These are phyloP conservation scores for Salvelinus alpinus DNA, from an alignment of 2,113 vertebrate species.

Conservation along the genomic window DNA sequence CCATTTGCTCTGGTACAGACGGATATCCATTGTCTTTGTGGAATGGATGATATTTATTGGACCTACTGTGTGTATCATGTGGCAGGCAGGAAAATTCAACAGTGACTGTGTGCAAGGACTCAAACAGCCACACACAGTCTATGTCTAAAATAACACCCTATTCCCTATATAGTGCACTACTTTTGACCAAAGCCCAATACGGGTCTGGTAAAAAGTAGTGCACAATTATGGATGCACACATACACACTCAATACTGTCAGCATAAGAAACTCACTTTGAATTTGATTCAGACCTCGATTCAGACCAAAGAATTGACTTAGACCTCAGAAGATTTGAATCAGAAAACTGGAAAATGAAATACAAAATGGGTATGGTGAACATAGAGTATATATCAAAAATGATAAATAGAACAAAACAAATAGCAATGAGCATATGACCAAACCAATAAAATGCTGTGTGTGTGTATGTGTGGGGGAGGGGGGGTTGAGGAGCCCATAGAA, in stretches of 20 bases:
- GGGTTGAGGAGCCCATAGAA: slow-evolving; percentile 44
- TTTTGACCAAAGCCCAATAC: neutral
- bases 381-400: neutral
- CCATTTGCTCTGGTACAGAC: too few species aligned
- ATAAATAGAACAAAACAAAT: slow-evolving; percentile 52
- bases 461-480: neutral
- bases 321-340: neutral
- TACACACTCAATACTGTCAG: slow-evolving; percentile 7
- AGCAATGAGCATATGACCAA: slow-evolving; percentile 51
- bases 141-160: too few species aligned
- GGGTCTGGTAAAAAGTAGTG: too few species aligned
- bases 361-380: too few species aligned
- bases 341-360: too few species aligned
- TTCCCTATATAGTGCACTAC: slow-evolving; percentile 9
- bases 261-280: neutral
- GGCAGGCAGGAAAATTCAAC: too few species aligned
- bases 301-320: neutral
- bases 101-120: too few species aligned
- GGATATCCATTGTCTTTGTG: too few species aligned
- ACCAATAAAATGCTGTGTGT: neutral
- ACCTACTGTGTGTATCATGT: too few species aligned
- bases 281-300: neutral
- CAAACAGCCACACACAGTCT: neutral
- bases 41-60: too few species aligned
- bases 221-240: too few species aligned